A percentile compares a stretch with the other conserved stretches of the same genome.
Conservation (phyloP, 2,888 invertebrate genomes). For the Phengaris alcon region DNA sequence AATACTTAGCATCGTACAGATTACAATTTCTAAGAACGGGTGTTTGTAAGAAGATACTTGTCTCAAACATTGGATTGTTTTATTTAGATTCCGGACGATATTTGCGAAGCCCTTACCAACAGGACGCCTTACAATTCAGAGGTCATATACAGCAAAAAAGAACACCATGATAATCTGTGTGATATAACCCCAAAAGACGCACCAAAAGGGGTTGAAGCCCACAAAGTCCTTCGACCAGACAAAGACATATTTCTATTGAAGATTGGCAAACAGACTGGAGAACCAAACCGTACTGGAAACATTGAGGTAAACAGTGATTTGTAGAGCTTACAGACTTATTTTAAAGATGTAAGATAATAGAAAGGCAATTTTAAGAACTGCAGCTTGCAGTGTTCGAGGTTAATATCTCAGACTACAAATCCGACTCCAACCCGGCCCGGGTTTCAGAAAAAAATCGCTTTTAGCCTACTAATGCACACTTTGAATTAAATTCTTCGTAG, state of each 20-base stretch:
- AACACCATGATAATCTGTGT: slow-evolving; percentile 55
- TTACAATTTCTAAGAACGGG: background rate
- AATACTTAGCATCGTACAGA: background rate
- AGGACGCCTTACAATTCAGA: slow-evolving; percentile 63
- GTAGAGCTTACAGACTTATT: background rate
- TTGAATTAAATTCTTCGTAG: too few relatives aligned
- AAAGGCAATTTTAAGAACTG: too few relatives aligned
- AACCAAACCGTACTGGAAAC: slow-evolving; percentile 79
- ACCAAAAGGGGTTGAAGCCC: slow-evolving; percentile 76
- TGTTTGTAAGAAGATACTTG: too few relatives aligned
- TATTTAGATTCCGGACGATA: slow-evolving; percentile 66
- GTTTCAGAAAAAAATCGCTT: too few relatives aligned
- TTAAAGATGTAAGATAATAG: background rate
- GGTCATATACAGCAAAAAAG: slow-evolving; percentile 56
- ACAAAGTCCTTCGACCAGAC: slow-evolving; percentile 82
- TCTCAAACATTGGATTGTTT: background rate
- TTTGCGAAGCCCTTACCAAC: slow-evolving; percentile 63
- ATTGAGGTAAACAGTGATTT: slow-evolving; percentile 75
- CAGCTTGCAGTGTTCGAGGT: too few relatives aligned
- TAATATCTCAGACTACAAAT: too few relatives aligned
- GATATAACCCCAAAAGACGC: slow-evolving; percentile 73
- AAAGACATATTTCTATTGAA: slow-evolving; percentile 85
- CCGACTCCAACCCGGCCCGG: too few relatives aligned
- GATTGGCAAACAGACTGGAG: slow-evolving; percentile 85
- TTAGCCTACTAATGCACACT: too few relatives aligned